Percentiles rank a stretch among this genome's conserved stretches.
These are phyloP conservation scores for Dicerorhinus sumatrensis DNA, from an alignment of 2,113 vertebrate genomes.

Conservation along the genomic window DNA sequence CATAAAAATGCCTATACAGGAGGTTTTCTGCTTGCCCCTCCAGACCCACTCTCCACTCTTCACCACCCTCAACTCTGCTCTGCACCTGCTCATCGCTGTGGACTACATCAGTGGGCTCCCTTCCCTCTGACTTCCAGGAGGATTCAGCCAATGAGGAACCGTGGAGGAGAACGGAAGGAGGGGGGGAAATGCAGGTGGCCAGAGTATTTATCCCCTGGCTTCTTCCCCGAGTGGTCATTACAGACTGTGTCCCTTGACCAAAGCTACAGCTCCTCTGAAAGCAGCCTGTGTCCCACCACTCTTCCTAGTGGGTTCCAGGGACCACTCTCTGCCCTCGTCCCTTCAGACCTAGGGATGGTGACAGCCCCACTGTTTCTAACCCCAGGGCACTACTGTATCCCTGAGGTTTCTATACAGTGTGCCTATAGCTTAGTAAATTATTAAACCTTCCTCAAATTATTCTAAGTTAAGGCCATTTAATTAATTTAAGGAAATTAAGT, in stretches of 20 bases:
- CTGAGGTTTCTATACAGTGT: background rate
- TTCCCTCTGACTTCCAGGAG: too few species aligned
- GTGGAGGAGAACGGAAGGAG: background rate
- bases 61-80: background rate
- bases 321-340: background rate
- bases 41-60: background rate
- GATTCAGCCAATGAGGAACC: background rate
- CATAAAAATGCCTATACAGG: background rate
- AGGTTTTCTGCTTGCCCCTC: background rate
- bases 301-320: background rate
- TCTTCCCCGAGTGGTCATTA: background rate
- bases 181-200: background rate
- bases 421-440: background rate
- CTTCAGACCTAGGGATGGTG: background rate
- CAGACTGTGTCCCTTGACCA: background rate
- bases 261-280: background rate
- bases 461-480: background rate
- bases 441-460: background rate
- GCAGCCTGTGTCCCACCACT: background rate
- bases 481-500: background rate
- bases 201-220: background rate
- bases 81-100: background rate
- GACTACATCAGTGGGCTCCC: background rate
- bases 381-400: rapidly evolving
- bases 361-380: background rate